These are phyloP conservation scores for Epinotia brunnichana DNA, from an alignment of 2,888 invertebrate genomes.

Conservation along the genomic window DNA sequence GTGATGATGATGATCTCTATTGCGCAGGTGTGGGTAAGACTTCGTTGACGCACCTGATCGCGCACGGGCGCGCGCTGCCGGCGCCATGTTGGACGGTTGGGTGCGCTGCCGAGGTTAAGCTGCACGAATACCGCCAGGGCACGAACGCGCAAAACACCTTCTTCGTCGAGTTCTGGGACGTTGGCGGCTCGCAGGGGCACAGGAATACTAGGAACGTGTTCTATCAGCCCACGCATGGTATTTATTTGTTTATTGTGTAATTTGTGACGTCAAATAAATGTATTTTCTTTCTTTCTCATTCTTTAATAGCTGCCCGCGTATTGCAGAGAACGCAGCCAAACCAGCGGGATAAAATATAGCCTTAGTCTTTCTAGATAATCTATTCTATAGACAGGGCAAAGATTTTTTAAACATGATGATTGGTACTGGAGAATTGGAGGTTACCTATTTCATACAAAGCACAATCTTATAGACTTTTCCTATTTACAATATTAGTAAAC, in stretches of 20 bases:
- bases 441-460: no score
- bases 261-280: no score
- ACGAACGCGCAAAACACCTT: constrained; percentile 95
- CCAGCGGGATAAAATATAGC: no score
- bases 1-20: constrained; percentile 44
- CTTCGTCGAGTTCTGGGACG: constrained; percentile 98
- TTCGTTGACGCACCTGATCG: constrained; percentile 95
- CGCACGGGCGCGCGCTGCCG: constrained; percentile 92
- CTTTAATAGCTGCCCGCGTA: no score
- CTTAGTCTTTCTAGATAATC: no score
- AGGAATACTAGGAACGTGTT: constrained; percentile 96
- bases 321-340: no score
- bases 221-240: constrained; percentile 96
- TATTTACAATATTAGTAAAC: no score
- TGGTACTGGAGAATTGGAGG: no score
- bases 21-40: constrained; percentile 96
- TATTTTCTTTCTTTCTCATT: no score
- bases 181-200: constrained; percentile 97
- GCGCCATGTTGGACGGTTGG: constrained; percentile 98
- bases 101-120: constrained; percentile 96
- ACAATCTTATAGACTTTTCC: no score
- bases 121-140: constrained; percentile 97
- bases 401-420: no score
- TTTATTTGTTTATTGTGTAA: background rate
- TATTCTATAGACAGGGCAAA: no score